A percentile compares a stretch with the other conserved stretches of the same genome.
phyloP scores from a whole-genome alignment of 2,888 invertebrate genomes.

The Agonopterix arenella region DNA sequence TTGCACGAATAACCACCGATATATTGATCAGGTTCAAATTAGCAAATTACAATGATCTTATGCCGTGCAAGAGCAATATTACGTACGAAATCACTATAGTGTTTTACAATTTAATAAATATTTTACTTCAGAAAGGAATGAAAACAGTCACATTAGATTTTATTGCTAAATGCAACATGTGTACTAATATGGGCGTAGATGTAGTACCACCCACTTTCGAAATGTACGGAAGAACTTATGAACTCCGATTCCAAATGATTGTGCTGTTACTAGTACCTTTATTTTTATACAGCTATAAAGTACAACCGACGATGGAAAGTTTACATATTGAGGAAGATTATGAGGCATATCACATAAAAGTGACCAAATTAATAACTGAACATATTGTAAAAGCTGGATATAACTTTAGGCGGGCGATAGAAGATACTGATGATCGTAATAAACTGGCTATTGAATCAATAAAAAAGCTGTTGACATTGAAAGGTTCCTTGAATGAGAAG shows the following conservation, averaged over 20 bases:
- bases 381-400: conserved; percentile 24
- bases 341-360: conserved; percentile 16
- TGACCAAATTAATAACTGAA: conserved; percentile 20
- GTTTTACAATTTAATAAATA: conserved; percentile 19
- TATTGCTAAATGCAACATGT: conserved; percentile 22
- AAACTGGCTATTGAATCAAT: conserved; percentile 18
- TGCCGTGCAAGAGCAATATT: conserved; percentile 15
- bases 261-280: conserved; percentile 24
- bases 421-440: conserved; percentile 13
- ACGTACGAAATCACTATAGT: conserved; percentile 19
- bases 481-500: conserved; percentile 21
- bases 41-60: neutral
- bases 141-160: conserved; percentile 21
- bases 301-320: neutral
- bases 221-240: conserved; percentile 26
- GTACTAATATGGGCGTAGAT: conserved; percentile 21
- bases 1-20: too few species aligned
- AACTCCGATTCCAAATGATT: conserved; percentile 27
- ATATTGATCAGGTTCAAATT: too few species aligned
- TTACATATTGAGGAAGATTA: conserved; percentile 10
- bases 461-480: conserved; percentile 24
- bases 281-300: conserved; percentile 12
- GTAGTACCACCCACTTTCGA: conserved; percentile 22
- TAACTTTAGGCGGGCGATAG: conserved; percentile 16
- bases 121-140: conserved; percentile 22